Evolutionary conservation across 2,113 vertebrate genomes (phyloP).

Genomic region (Forbesichthys papilliferus): DNA sequence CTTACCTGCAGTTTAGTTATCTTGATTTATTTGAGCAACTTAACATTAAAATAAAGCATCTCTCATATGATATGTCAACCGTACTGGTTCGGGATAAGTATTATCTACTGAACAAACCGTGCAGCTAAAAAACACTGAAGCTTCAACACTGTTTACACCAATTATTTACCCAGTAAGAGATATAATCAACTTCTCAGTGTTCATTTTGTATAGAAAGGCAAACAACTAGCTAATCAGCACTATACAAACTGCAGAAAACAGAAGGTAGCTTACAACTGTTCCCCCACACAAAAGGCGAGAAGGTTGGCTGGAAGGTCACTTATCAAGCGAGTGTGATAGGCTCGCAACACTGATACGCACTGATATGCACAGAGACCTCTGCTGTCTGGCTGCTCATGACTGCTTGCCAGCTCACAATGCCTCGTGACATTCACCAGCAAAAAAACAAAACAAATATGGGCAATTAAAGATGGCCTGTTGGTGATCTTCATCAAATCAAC

Average conservation of each 20-base stretch:
- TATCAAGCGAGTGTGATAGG: slow-evolving; percentile 27
- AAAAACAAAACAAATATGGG: slow-evolving; percentile 6
- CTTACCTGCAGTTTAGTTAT: slow-evolving; percentile 47
- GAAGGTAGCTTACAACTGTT: slow-evolving; percentile 26
- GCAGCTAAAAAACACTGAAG: slow-evolving; percentile 63
- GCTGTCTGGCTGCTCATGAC: slow-evolving; percentile 22
- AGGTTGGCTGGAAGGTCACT: slow-evolving; percentile 62
- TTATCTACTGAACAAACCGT: slow-evolving; percentile 34
- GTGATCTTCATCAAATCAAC: slow-evolving; percentile 34
- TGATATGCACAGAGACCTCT: slow-evolving; percentile 12
- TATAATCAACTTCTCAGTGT: slow-evolving; percentile 30
- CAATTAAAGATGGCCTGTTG: slow-evolving; percentile 21
- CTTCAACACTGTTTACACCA: slow-evolving; percentile 69
- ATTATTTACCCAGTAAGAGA: slow-evolving; percentile 32
- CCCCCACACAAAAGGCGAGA: slow-evolving; percentile 19
- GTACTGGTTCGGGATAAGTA: slow-evolving; percentile 47
- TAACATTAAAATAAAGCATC: slow-evolving; percentile 50
- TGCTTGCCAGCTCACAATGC: slow-evolving; percentile 5
- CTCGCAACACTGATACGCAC: slow-evolving; percentile 37
- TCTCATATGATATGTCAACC: slow-evolving; percentile 47
- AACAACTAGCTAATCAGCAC: slow-evolving; percentile 39
- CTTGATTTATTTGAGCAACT: slow-evolving; percentile 41
- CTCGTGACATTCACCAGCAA: slow-evolving; percentile 32
- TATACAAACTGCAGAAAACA: slow-evolving; percentile 35
- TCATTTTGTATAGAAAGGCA: slow-evolving; percentile 33